Base-by-base conservation (phyloP, 64 coral and sea anemone species). In the Pocillopora damicornis region DNA sequence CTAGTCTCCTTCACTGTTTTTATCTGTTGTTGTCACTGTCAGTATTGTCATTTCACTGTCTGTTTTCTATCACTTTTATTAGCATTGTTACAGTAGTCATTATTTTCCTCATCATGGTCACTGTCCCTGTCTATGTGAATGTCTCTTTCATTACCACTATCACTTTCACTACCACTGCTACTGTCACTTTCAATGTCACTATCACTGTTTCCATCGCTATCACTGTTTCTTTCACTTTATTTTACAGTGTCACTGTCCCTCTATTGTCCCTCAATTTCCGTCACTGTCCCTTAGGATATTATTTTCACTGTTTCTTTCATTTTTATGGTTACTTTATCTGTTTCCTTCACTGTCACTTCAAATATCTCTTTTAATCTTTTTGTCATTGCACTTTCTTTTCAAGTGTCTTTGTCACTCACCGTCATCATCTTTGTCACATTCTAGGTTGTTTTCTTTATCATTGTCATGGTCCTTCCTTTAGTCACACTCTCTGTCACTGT, bases 1-100 rank as follows among this genome's bases (percentile, higher is more conserved):
- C 30, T 30, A 0, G 30, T 30, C 30, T 30, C 30, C 30, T 30
- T 30, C 30, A 30, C 30, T 30, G 30, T 30, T n/a, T n/a, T n/a
- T n/a, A n/a, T n/a, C 74, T 63, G 89, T 56, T 67, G 22, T 37
- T 91, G 82, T 72, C 75, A 71, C 61, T 85, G 88, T 73, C 42
- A 74, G 13, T 72, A 13, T 23, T 13, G 11, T 36, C n/a, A n/a
- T 18, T 23, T 69, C 35, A 26, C 14, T 35, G 9, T 20, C 35
- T 72, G 35, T 86, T 20, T 14, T 58, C 35, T 60, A 56, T 59
- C 26, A 63, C 35, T 81, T n/a, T 35, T 35, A 61, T 5, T 81
- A 18, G 12, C 1, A 61, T 59, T 60, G 78, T 59, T 10, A 81
- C 35, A 2, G 56, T 59, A 8, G 6, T 5, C 60, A 56, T 81